Conservation (phyloP, 2,113 vertebrate genomes). For the Chloropsis hardwickii region DNA sequence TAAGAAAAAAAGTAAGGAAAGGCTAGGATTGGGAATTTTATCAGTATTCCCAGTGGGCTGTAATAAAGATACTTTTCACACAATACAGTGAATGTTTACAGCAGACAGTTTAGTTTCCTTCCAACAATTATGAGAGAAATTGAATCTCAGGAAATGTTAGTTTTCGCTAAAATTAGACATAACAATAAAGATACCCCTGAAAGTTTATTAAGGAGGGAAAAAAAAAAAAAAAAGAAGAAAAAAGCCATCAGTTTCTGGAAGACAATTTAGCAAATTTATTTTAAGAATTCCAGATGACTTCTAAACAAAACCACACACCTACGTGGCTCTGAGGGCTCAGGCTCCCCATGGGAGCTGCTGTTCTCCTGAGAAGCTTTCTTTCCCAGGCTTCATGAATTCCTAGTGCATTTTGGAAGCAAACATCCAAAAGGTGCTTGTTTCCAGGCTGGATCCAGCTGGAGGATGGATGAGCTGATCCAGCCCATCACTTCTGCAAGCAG, state of each 20-base stretch:
- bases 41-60: constrained; percentile 62
- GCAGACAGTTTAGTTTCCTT: constrained; percentile 94
- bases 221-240: not conserved
- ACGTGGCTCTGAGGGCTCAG: not conserved
- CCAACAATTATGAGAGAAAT: constrained; percentile 99
- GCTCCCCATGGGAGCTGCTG: not conserved
- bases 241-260: constrained; percentile 47
- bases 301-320: constrained; percentile 41
- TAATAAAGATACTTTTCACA: constrained; percentile 78
- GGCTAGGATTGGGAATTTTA: constrained; percentile 49
- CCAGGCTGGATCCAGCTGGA: not conserved
- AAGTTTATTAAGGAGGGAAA: constrained; percentile 68
- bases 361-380: not conserved
- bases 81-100: constrained; percentile 90
- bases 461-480: not conserved
- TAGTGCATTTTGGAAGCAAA: not conserved
- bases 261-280: constrained; percentile 52
- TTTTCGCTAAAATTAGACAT: constrained; percentile 89
- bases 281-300: constrained; percentile 50
- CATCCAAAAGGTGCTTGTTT: not conserved
- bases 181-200: constrained; percentile 87
- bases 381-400: not conserved
- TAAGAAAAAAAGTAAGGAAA: not conserved
- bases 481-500: not conserved
- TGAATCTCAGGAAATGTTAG: constrained; percentile 98